These are phyloP conservation scores for Trissolcus japonicus DNA, from an alignment of 2,888 invertebrate species.

Conservation along the genomic window DNA sequence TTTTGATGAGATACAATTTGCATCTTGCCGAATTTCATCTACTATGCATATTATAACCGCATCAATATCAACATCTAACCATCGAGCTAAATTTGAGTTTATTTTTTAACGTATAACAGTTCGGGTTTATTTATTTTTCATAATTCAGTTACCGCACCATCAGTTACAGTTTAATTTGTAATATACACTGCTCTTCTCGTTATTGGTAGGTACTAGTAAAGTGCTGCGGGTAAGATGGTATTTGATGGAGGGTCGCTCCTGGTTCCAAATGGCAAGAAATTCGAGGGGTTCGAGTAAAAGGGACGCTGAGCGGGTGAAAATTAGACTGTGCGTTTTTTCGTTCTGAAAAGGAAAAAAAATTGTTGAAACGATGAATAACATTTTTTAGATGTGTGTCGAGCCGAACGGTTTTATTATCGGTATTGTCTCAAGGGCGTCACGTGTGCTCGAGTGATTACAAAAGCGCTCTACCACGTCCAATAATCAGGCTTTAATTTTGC, in stretches of 20 bases:
- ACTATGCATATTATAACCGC: too few relatives aligned
- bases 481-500: conserved; percentile 65
- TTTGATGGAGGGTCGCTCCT: too few relatives aligned
- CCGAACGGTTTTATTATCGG: conserved; percentile 36
- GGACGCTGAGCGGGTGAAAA: too few relatives aligned
- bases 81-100: too few relatives aligned
- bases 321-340: too few relatives aligned
- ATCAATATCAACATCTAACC: too few relatives aligned
- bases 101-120: too few relatives aligned
- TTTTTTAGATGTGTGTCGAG: conserved; percentile 8
- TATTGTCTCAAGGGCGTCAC: conserved; percentile 17
- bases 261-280: too few relatives aligned
- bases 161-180: conserved; percentile 27
- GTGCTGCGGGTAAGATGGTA: conserved; percentile 12
- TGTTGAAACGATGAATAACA: conserved; percentile 28
- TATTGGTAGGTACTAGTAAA: conserved; percentile 4
- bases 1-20: too few relatives aligned
- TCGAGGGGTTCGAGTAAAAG: too few relatives aligned
- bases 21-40: too few relatives aligned
- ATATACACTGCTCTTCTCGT: conserved; percentile 6
- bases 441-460: conserved; percentile 44
- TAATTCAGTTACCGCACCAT: conserved; percentile 20
- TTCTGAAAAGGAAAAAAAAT: too few relatives aligned
- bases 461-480: conserved; percentile 57
- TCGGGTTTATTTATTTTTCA: conserved; percentile 14